Conservation (phyloP, 2,113 vertebrate species). For the Nerophis lumbriciformis region DNA sequence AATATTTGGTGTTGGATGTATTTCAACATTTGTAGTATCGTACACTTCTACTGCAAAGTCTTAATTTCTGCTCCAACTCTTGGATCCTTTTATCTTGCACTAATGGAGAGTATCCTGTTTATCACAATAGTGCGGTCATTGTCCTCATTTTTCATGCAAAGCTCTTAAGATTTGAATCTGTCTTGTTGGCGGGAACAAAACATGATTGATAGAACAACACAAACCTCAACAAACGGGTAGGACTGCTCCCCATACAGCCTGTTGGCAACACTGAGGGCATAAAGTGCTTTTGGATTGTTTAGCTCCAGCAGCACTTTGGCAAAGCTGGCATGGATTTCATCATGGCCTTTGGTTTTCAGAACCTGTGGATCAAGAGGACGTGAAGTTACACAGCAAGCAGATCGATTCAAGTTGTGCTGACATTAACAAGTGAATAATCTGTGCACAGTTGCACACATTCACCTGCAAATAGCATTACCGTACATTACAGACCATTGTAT, state of each 20-base stretch:
- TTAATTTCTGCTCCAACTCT: too few species aligned
- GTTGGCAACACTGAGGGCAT: conserved; percentile 79
- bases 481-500: conserved; percentile 20
- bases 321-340: conserved; percentile 74
- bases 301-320: conserved; percentile 69
- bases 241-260: conserved; percentile 83
- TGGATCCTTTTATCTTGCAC: too few species aligned
- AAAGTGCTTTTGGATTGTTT: conserved; percentile 71
- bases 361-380: conserved; percentile 39
- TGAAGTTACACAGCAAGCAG: neutral
- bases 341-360: conserved; percentile 36
- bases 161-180: neutral
- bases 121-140: neutral
- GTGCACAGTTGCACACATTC: neutral
- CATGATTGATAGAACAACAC: conserved; percentile 9
- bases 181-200: neutral
- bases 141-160: neutral
- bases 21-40: too few species aligned
- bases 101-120: too few species aligned
- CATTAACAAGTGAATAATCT: neutral
- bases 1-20: too few species aligned
- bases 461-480: neutral
- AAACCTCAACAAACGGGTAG: conserved; percentile 79
- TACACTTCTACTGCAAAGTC: too few species aligned
- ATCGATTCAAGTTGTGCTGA: neutral